A percentile compares a stretch with the other conserved stretches of the same genome.
Conservation (phyloP, 2,888 invertebrate genomes). For the Allygus modestus region DNA sequence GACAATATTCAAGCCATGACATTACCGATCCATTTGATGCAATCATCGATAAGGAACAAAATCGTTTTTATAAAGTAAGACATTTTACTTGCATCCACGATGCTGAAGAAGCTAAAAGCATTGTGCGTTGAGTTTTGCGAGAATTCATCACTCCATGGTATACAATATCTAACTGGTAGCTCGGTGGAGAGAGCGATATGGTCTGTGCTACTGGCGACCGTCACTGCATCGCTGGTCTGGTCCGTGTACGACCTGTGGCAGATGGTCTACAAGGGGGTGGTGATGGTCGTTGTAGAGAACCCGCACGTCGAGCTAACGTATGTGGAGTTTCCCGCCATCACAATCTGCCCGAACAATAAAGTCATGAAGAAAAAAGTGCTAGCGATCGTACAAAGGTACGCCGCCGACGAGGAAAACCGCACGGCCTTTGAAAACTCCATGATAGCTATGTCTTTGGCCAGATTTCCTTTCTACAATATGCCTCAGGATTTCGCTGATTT, state of each 20-base stretch:
- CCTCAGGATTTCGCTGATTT: conserved; percentile 32
- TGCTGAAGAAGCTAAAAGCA: conserved; percentile 24
- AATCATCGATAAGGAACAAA: background rate
- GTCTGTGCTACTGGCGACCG: conserved; percentile 22
- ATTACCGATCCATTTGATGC: background rate
- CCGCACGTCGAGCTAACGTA: conserved; percentile 65
- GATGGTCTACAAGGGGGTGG: conserved; percentile 52
- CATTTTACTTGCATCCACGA: background rate
- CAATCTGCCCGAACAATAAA: conserved; percentile 66
- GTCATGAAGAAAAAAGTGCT: conserved; percentile 64
- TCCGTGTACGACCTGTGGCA: conserved; percentile 28
- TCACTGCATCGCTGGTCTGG: conserved; percentile 12
- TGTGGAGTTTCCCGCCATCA: conserved; percentile 67
- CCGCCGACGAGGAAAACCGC: background rate
- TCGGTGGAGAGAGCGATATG: conserved; percentile 30
- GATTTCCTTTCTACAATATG: conserved; percentile 64
- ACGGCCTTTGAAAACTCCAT: conserved; percentile 60
- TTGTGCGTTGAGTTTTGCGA: conserved; percentile 65
- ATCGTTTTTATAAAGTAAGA: background rate
- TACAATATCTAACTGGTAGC: conserved; percentile 58
- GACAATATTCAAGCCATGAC: background rate
- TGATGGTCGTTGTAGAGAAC: conserved; percentile 65
- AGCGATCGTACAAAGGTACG: conserved; percentile 39
- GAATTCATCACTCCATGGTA: conserved; percentile 65
- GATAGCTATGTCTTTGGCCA: conserved; percentile 57